Conservation (phyloP, 2,888 invertebrate genomes). For the Acanthoscelides obtectus region DNA sequence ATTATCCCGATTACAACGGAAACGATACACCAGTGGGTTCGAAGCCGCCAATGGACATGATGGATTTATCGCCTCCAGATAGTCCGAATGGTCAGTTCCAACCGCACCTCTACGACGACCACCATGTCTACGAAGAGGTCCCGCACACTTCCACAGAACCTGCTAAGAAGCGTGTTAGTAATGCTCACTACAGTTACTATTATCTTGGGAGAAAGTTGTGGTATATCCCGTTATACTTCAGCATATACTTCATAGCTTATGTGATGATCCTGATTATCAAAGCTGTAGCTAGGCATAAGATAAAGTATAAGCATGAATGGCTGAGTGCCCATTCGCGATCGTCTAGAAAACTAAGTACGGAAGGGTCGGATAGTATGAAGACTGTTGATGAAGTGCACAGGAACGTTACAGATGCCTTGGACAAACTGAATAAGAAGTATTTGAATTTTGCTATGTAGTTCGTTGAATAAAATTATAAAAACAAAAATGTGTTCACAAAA, state of each 20-base stretch:
- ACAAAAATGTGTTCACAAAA: not conserved
- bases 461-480: not conserved
- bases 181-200: constrained; percentile 65
- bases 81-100: constrained; percentile 29
- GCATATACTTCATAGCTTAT: constrained; percentile 66
- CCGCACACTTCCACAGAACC: constrained; percentile 49
- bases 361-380: constrained; percentile 15
- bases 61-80: constrained; percentile 46
- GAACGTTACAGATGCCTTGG: constrained; percentile 29
- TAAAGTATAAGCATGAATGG: constrained; percentile 56
- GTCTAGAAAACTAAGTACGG: constrained; percentile 21
- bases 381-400: constrained; percentile 30
- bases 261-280: constrained; percentile 68
- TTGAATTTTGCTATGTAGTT: constrained; percentile 28
- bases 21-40: not conserved
- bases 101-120: constrained; percentile 44
- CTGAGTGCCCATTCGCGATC: constrained; percentile 24
- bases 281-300: constrained; percentile 68
- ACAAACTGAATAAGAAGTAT: constrained; percentile 28
- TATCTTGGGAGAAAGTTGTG: constrained; percentile 70
- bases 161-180: constrained; percentile 52
- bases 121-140: constrained; percentile 45
- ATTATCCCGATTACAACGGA: constrained; percentile 26
- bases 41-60: constrained; percentile 17
- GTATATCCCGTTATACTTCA: constrained; percentile 72